phyloP scores from a whole-genome alignment of 2,888 invertebrate genomes.

The Hanleya hanleyi region DNA sequence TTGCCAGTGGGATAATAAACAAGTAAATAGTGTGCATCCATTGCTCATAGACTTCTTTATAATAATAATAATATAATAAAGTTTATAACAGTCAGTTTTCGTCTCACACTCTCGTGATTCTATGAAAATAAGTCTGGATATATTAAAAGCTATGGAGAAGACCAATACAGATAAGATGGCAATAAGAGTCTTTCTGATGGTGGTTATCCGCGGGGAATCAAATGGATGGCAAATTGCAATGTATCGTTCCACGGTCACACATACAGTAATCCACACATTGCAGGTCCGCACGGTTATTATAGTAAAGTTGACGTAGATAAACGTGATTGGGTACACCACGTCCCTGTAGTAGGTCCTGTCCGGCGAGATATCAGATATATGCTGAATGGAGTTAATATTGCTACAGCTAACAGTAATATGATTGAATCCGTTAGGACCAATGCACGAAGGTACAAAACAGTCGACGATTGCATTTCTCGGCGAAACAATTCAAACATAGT shows the following conservation, averaged over 20 bases:
- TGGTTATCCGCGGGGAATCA: constrained; percentile 54
- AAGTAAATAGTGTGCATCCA: constrained; percentile 57
- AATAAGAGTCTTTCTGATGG: constrained; percentile 54
- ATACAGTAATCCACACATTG: constrained; percentile 68
- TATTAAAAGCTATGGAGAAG: constrained; percentile 58
- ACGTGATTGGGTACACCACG: constrained; percentile 58
- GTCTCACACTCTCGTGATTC: constrained; percentile 20
- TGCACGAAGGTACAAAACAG: constrained; percentile 59
- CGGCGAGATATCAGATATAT: constrained; percentile 42
- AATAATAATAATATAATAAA: constrained; percentile 53
- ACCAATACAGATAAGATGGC: constrained; percentile 48
- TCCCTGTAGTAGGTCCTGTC: constrained; percentile 50
- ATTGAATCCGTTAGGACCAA: constrained; percentile 63
- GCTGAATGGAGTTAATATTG: constrained; percentile 48
- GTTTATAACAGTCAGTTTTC: constrained; percentile 35
- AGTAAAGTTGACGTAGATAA: constrained; percentile 57
- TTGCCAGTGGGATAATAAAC: constrained; percentile 55
- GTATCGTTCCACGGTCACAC: constrained; percentile 67
- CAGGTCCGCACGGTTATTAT: constrained; percentile 65
- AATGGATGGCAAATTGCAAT: constrained; percentile 69
- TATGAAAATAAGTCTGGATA: constrained; percentile 61
- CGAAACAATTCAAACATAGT: constrained; percentile 66
- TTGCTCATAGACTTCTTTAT: constrained; percentile 47
- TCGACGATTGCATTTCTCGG: constrained; percentile 64
- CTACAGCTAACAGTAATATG: constrained; percentile 46